Base-by-base conservation (phyloP, 1,140 invertebrate genomes). In the Ephestia elutella region DNA sequence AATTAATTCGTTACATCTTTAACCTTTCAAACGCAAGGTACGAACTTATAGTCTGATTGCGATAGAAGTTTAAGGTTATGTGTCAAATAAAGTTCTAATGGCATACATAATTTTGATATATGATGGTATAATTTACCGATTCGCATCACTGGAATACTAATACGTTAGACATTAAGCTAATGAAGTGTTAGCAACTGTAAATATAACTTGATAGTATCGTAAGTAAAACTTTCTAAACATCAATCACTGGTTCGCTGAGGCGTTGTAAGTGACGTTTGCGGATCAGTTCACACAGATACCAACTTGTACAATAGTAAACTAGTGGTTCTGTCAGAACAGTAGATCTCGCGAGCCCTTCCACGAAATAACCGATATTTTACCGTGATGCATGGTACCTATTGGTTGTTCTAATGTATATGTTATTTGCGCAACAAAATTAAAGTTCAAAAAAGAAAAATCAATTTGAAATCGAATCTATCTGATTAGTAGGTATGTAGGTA, bases 141-240 rank as follows among this genome's bases (percentile, higher is more conserved):
- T 44, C 13, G 38, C 38, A 44, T 44, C 38, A 15, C 13, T 44
- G 38, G 13, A 9, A 15, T 44, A 44, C 2, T 44, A 44, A 5
- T n/a, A 15, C 10, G 38, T 44, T 15, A 44, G 38, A 44, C 7
- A 44, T 44, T n/a, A 44, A 44, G 10, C 38, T 44, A 44, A 44
- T 44, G 38, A 44, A 44, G 38, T 44, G 38, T 44, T 44, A 44
- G 38, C 38, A 44, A 44, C 38, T 44, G 38, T 44, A 44, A 15
- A 15, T 44, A 7, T 44, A 17, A 4, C 10, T 44, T 15, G 38
- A 44, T 44, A n/a, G 38, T 44, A 44, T 44, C 38, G 38, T 13
- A 44, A 44, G 38, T 44, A 44, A 44, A 70, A 78, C 82, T 85
- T 85, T 85, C 82, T 80, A 85, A 64, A 63, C 78, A 85, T 85